Evolutionary conservation across 1,140 invertebrate genomes (phyloP), one percentile per base, ranked within the genome.

Genomic region (Hylyphantes graminicola): DNA sequence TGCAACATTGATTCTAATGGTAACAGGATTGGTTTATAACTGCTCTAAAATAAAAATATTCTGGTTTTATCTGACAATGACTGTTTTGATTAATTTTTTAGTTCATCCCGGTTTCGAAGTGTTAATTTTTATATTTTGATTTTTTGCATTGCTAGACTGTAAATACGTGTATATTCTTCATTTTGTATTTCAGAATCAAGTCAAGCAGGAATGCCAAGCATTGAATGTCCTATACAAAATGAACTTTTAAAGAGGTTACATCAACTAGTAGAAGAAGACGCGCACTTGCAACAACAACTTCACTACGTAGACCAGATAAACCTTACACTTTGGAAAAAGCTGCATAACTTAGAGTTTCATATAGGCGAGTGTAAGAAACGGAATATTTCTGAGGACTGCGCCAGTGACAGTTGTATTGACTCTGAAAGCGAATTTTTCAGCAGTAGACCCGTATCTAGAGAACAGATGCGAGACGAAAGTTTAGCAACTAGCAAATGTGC

Each of bases 301-400:
- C 85, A 86, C 53, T 80, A 86, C 13, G 77, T 86, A 4, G 85
- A 86, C 35, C 70, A 79, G 73, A 78, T 83, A 10, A 86, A 86
- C 67, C 68, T 86, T 13, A 73, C 74, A 5, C 53, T 86, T 8
- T 86, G 85, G 85, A 74, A 83, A 63, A 86, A 86, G 17, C 57
- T 86, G n/a, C 74, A 86, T 19, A 76, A 86, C 57, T 57, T 86
- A 48, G 79, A 83, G 48, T 72, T 65, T 12, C 79, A 86, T 59
- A 74, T 86, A 10, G 85, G 80, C 6, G 74, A 85, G 65, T 82
- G 82, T 35, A 67, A 70, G n/a, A 75, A 86, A 65, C 53, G 86
- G 68, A 74, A 87, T 64, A 74, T 86, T 53, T 65, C 79, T 48
- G 80, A 87, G 85, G 74, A 86, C 76, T 6, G 85, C 53, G 64